Conservation (phyloP, 2,113 vertebrate species). For the Petromus typicus region DNA sequence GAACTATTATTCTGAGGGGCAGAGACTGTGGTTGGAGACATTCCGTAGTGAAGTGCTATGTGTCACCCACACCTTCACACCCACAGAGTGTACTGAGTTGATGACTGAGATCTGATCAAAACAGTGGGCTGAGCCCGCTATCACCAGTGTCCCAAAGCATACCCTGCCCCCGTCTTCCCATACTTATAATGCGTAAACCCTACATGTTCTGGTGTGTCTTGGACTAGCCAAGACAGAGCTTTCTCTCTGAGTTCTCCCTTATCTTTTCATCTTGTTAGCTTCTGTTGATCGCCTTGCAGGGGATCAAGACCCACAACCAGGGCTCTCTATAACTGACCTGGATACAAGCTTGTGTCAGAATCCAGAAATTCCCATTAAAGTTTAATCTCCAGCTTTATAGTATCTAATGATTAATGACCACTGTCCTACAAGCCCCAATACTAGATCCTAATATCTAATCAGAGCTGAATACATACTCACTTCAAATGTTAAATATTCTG, state of each 20-base stretch:
- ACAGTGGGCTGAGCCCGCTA: too few relatives aligned
- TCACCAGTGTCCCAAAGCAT: too few relatives aligned
- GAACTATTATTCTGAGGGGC: background rate
- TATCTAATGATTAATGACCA: background rate
- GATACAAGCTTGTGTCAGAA: background rate
- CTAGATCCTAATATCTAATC: background rate
- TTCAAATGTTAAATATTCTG: background rate
- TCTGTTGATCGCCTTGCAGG: too few relatives aligned
- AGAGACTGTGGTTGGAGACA: background rate
- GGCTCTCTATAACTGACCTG: too few relatives aligned
- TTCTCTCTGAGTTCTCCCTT: too few relatives aligned
- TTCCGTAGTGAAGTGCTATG: background rate
- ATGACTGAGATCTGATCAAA: background rate
- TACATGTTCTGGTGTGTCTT: too few relatives aligned
- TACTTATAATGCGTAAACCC: too few relatives aligned
- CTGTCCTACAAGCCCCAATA: background rate
- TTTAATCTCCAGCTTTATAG: background rate
- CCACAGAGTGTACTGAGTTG: background rate
- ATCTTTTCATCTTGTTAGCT: too few relatives aligned
- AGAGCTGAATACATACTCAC: background rate
- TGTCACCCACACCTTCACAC: background rate
- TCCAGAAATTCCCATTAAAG: background rate
- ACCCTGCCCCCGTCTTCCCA: too few relatives aligned
- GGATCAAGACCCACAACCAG: too few relatives aligned
- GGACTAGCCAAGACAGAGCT: too few relatives aligned